These are phyloP conservation scores for Xyliphius kryptos DNA, from an alignment of 2,113 vertebrate species.

Conservation along the genomic window DNA sequence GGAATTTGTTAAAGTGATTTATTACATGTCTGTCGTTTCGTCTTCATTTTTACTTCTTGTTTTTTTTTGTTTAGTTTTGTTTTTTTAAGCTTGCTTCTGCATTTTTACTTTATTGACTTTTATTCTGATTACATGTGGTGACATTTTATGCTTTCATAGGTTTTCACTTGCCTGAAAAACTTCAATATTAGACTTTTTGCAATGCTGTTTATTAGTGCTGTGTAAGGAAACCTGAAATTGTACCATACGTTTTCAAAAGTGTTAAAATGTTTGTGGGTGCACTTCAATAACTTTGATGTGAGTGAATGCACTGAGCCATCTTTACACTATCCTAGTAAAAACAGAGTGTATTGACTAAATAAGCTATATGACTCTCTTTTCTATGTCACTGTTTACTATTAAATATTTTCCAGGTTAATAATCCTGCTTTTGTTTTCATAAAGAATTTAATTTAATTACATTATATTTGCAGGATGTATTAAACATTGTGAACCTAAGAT, in stretches of 20 bases:
- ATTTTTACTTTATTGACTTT: slow-evolving; percentile 39
- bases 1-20: slow-evolving; percentile 12
- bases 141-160: slow-evolving; percentile 1
- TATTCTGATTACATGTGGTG: slow-evolving; percentile 29
- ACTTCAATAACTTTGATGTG: slow-evolving; percentile 28
- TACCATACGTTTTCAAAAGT: slow-evolving; percentile 11
- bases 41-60: neutral
- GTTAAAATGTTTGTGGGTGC: slow-evolving; percentile 21
- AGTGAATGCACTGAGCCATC: slow-evolving; percentile 6
- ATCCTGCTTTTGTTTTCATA: no score
- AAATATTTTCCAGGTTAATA: no score
- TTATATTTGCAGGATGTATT: no score
- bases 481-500: no score
- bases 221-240: neutral
- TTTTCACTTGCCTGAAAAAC: slow-evolving; percentile 4
- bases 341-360: slow-evolving; percentile 18
- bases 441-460: no score
- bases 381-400: neutral
- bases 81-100: neutral
- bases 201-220: slow-evolving; percentile 19
- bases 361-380: neutral
- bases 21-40: slow-evolving; percentile 7
- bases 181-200: neutral
- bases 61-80: neutral
- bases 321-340: slow-evolving; percentile 13